Base-by-base conservation (phyloP, 2,797 vertebrate species). In the Ctenopoma multispine region DNA sequence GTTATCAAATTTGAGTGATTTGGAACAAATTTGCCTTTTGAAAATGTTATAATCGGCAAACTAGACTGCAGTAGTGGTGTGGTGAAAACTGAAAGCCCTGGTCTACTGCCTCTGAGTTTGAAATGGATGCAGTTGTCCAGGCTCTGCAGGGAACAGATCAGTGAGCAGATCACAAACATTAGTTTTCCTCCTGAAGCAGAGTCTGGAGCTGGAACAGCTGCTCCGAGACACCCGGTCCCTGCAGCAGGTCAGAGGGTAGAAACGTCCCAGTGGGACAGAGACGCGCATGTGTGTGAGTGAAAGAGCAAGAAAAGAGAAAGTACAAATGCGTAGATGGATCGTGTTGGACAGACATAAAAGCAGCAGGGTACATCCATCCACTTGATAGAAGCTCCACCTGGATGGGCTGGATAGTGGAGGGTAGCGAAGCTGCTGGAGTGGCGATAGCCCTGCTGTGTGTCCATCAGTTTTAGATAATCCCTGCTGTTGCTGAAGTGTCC, bases 101-200 rank as follows among this genome's bases (percentile, higher is more conserved):
- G 23, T 7, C 31, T 8, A 7, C 5, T 56, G 20, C 27, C 4
- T 47, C 20, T 14, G 41, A 54, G 20, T 65, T 29, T 59, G 18
- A 55, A 36, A 71, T 41, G 12, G 49, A 71, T 56, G 23, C 21
- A 46, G 24, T 62, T 0, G 12, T 67, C 24, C 31, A 29, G 72
- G 3, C 87, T 89, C 60, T 92, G 91, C n/a, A 86, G 77, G 79
- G 73, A 81, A 57, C 87, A 88, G 68, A 87, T 94, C 34, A 60
- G 81, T 59, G 89, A 93, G 84, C 69, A 82, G 81, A 81, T 94
- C 21, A 79, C 76, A 0, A 87, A 90, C 84, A 93, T 93, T 89
- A 92, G 87, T 92, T 93, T 0, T 88, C 84, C 59, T 94, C 87
- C 86, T 94, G 93, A 91, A 90, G 89, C 67, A 91, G 72, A 60